phyloP scores from a whole-genome alignment of 2,888 invertebrate genomes.

The Timandra comae region DNA sequence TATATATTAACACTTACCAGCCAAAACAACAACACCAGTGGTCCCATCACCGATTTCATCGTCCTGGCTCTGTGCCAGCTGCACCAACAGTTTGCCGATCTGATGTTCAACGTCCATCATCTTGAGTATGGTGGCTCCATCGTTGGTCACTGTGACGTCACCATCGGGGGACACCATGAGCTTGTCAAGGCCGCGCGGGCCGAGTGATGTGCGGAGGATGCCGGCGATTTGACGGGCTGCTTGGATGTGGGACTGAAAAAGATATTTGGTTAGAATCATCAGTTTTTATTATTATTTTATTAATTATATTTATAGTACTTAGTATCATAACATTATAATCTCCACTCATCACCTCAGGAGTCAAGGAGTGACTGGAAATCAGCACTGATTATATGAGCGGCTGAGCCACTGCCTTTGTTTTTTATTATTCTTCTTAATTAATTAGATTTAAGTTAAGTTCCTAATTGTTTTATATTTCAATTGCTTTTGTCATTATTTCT shows the following conservation, averaged over 20 bases:
- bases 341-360: too few species aligned
- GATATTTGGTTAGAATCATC: too few species aligned
- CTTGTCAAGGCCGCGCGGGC: conserved; percentile 98
- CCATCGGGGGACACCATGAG: conserved; percentile 98
- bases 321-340: too few species aligned
- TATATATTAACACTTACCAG: conserved; percentile 54
- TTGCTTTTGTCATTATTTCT: too few species aligned
- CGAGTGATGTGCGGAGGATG: conserved; percentile 94
- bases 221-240: conserved; percentile 96
- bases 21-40: conserved; percentile 94
- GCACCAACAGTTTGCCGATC: conserved; percentile 98
- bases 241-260: conserved; percentile 95
- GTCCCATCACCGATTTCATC: conserved; percentile 99
- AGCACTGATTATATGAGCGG: too few species aligned
- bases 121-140: conserved; percentile 99
- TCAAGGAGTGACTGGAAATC: too few species aligned
- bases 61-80: conserved; percentile 98
- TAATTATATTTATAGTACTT: too few species aligned
- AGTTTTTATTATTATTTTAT: too few species aligned
- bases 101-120: conserved; percentile 99
- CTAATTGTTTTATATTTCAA: too few species aligned
- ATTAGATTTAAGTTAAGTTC: too few species aligned
- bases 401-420: too few species aligned
- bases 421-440: too few species aligned
- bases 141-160: conserved; percentile 98